Evolutionary conservation across 1,140 invertebrate genomes (phyloP), one percentile per base, ranked within the genome.

Genomic region (Formica exsecta): DNA sequence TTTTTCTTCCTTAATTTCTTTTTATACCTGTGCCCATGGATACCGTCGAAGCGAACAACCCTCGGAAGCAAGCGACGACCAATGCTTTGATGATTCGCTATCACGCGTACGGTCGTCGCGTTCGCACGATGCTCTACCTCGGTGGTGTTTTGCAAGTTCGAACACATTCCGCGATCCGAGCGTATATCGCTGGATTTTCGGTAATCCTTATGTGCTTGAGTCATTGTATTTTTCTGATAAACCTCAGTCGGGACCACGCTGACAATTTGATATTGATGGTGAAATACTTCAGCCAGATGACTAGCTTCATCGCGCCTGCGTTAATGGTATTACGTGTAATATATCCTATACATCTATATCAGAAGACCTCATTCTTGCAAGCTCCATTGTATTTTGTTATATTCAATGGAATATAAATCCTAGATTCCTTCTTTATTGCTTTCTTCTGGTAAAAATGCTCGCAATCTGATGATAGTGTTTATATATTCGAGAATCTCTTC

Each of bases 111-210:
- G 38, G 44, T 29, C 32, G 44, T 68, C 62, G 44, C 44, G 3
- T 79, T 25, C 62, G 32, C n/a, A 51, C 4, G 8, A 54, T 79
- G 62, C 76, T 79, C 3, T 41, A 68, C 8, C 62, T 79, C n/a
- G 76, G 76, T 22, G 62, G 76, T 57, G 44, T 79, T 19, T 38
- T 79, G 13, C 76, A 79, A 38, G 44, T 38, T 13, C 62, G 44
- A 9, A 66, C 19, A 79, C 75, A 41, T 59, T 38, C 76, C 6
- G 44, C 2, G 8, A 7, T 36, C 32, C 22, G 22, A 7, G 61
- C 79, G 22, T 71, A 83, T 7, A 36, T 61, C 51, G 44, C 6
- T 13, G 36, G 51, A 3, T 19, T 62, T 3, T 61, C 61, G 5
- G 57, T 73, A 13, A 73, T 73, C 6, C 1, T 73, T 7, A 73